A percentile compares a stretch with the other conserved stretches of the same genome.
Evolutionary conservation across 2,888 invertebrate species (phyloP).

Genomic region (Cephus runcator): DNA sequence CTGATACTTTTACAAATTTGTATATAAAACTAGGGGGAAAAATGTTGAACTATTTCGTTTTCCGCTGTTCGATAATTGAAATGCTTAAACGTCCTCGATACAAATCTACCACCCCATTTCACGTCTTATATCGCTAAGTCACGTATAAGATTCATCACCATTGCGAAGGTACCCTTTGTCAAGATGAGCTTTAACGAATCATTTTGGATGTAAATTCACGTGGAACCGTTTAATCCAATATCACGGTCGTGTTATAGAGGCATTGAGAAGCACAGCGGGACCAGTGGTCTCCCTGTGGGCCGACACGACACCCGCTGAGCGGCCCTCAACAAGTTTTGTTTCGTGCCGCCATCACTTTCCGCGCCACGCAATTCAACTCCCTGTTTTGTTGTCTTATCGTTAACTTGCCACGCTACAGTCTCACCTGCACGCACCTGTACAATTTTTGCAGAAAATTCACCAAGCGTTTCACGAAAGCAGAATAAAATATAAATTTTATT

Average conservation of each 20-base stretch:
- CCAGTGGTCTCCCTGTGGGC: constrained; percentile 34
- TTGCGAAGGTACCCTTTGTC: not conserved
- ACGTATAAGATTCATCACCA: not conserved
- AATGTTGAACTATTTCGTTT: not conserved
- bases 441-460: not conserved
- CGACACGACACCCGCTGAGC: constrained; percentile 40
- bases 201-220: constrained; percentile 32
- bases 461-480: not conserved
- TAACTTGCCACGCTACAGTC: not conserved
- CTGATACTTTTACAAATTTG: not conserved
- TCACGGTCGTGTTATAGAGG: constrained; percentile 32
- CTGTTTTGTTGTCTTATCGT: not conserved
- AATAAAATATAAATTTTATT: not conserved
- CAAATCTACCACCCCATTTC: not conserved
- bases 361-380: not conserved
- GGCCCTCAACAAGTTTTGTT: constrained; percentile 17
- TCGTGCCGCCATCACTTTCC: constrained; percentile 7
- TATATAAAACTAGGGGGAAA: not conserved
- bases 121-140: not conserved
- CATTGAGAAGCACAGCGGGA: constrained; percentile 45
- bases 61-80: not conserved
- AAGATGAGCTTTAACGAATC: constrained; percentile 16
- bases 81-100: not conserved
- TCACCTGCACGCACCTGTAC: not conserved
- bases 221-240: constrained; percentile 43